A percentile compares a stretch with the other conserved stretches of the same genome.
Conservation (phyloP, 2,888 invertebrate genomes). For the Chrysolina oricalcia region DNA sequence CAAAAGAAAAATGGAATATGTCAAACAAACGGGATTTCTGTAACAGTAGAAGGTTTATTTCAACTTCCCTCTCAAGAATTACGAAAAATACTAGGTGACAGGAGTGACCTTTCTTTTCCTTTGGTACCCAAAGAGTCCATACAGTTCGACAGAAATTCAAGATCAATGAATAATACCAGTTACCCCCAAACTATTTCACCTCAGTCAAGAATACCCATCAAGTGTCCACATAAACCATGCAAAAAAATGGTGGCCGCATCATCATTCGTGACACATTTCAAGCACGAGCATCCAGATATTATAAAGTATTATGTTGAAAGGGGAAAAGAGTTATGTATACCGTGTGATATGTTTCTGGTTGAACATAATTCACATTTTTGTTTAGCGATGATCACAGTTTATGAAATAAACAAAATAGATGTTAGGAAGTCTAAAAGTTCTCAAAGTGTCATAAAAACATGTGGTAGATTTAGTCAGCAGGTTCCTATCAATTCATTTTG, state of each 20-base stretch:
- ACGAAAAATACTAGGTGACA: conserved; percentile 51
- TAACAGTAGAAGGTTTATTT: conserved; percentile 64
- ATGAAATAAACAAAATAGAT: conserved; percentile 62
- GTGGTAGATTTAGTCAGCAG: conserved; percentile 61
- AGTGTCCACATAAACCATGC: conserved; percentile 67
- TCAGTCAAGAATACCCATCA: conserved; percentile 55
- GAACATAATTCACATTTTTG: conserved; percentile 62
- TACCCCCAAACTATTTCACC: conserved; percentile 34
- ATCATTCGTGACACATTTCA: conserved; percentile 66
- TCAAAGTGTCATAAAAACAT: conserved; percentile 61
- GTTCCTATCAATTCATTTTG: conserved; percentile 66
- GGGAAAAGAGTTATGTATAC: conserved; percentile 61
- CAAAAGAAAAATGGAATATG: conserved; percentile 33
- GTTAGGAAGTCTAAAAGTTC: conserved; percentile 57
- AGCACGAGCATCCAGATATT: conserved; percentile 66
- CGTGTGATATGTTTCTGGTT: conserved; percentile 60
- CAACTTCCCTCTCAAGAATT: conserved; percentile 58
- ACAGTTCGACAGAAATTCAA: not conserved
- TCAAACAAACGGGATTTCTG: conserved; percentile 40
- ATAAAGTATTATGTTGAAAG: conserved; percentile 59
- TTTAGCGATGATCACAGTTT: conserved; percentile 64
- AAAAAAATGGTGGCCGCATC: conserved; percentile 65
- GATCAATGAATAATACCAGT: conserved; percentile 32
- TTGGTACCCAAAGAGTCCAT: conserved; percentile 19
- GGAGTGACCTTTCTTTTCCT: conserved; percentile 27